These are phyloP conservation scores for Reticulitermes speratus DNA, from an alignment of 1,140 invertebrate species.

Conservation along the genomic window DNA sequence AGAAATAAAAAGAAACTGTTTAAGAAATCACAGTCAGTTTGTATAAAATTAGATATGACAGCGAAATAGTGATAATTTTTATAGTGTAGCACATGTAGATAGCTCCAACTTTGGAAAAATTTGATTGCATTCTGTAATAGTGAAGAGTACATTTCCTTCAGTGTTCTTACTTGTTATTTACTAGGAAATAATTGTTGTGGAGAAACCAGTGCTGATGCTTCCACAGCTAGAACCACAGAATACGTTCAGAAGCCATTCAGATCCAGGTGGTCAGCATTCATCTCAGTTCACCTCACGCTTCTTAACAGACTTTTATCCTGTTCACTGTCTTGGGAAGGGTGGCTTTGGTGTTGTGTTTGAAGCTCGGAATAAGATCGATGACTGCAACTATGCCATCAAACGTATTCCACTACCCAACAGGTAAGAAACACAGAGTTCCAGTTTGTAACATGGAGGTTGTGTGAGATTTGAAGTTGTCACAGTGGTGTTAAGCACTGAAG, in stretches of 20 bases:
- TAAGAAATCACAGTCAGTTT: too few relatives aligned
- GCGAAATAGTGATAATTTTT: too few relatives aligned
- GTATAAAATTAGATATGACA: too few relatives aligned
- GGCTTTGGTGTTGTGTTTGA: slow-evolving; percentile 98
- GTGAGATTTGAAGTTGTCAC: background rate
- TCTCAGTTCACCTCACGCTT: slow-evolving; percentile 65
- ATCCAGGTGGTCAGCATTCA: background rate
- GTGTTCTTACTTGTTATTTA: background rate
- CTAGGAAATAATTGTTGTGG: slow-evolving; percentile 46
- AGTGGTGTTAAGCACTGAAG: too few relatives aligned
- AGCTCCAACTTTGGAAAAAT: too few relatives aligned
- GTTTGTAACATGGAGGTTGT: background rate
- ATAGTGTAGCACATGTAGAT: too few relatives aligned
- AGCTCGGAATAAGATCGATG: slow-evolving; percentile 92
- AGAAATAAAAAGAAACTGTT: too few relatives aligned
- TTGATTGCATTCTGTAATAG: too few relatives aligned
- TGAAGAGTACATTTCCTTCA: too few relatives aligned
- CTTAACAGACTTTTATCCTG: slow-evolving; percentile 80
- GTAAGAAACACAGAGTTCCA: slow-evolving; percentile 49
- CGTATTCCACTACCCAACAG: slow-evolving; percentile 84
- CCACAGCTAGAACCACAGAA: background rate
- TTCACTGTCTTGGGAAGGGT: slow-evolving; percentile 85
- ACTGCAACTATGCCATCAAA: slow-evolving; percentile 94
- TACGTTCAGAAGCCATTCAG: background rate
- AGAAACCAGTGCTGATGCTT: slow-evolving; percentile 36